phyloP scores from a whole-genome alignment of 2,113 vertebrate genomes.

The Ifrita kowaldi region DNA sequence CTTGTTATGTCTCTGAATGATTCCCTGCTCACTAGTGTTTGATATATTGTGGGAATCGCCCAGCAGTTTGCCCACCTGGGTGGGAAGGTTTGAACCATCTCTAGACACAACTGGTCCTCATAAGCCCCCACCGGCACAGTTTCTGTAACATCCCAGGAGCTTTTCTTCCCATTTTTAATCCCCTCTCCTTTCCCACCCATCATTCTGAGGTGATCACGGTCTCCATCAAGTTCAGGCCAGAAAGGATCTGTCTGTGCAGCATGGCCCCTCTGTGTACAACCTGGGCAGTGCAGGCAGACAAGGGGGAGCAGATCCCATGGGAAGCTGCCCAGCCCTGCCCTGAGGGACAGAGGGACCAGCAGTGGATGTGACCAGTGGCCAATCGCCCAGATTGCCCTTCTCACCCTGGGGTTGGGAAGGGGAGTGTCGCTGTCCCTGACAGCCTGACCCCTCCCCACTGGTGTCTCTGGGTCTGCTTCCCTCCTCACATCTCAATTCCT shows the following conservation, averaged over 20 bases:
- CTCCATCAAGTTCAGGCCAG: not conserved
- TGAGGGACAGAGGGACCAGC: not conserved
- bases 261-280: rapidly evolving
- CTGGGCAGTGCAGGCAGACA: rapidly evolving
- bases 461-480: rapidly evolving
- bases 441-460: not conserved
- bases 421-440: not conserved
- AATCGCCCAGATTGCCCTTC: rapidly evolving
- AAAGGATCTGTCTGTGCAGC: not conserved
- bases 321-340: not conserved
- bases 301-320: not conserved
- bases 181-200: not conserved
- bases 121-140: rapidly evolving
- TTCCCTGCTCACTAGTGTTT: not conserved
- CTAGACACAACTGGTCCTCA: not conserved
- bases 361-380: rapidly evolving
- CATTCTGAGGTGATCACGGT: not conserved
- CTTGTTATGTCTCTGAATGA: not conserved
- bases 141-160: not conserved
- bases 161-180: not conserved
- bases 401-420: not conserved
- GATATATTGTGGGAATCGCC: not conserved
- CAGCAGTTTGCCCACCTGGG: not conserved
- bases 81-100: not conserved
- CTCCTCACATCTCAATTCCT: not conserved